A percentile compares a stretch with the other conserved stretches of the same genome.
Evolutionary conservation across 2,113 vertebrate genomes (phyloP).

Genomic region (Notiomystis cincta): DNA sequence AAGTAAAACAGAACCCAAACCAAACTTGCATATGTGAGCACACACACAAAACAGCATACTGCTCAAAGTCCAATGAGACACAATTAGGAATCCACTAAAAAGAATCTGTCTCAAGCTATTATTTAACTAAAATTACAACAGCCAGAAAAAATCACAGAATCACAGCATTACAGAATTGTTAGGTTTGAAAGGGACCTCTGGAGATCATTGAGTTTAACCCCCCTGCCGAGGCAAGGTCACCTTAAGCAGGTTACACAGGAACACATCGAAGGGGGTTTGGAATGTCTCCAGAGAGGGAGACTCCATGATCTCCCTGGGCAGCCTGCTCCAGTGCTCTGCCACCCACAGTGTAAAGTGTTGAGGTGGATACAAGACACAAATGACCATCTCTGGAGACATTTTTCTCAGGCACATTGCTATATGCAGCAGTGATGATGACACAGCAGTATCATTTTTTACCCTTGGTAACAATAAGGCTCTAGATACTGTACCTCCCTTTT

Average conservation of each 20-base stretch:
- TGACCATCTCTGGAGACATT: neutral
- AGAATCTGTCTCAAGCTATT: neutral
- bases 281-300: neutral
- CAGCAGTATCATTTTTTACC: neutral
- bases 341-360: neutral
- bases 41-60: neutral
- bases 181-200: neutral
- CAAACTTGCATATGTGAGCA: neutral
- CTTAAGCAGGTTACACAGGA: neutral
- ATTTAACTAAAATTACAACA: neutral
- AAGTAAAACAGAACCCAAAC: neutral
- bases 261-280: neutral
- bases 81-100: neutral
- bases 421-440: neutral
- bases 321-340: neutral
- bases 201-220: neutral
- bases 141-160: neutral
- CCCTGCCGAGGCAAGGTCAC: neutral
- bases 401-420: neutral
- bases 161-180: neutral
- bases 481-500: neutral
- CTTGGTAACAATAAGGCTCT: neutral
- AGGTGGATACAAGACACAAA: neutral
- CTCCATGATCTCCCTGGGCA: neutral
- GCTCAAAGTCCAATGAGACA: neutral